Evolutionary conservation across 2,888 invertebrate species (phyloP), one percentile per base, ranked within the genome.

Genomic region (Megastigmus dorsalis): DNA sequence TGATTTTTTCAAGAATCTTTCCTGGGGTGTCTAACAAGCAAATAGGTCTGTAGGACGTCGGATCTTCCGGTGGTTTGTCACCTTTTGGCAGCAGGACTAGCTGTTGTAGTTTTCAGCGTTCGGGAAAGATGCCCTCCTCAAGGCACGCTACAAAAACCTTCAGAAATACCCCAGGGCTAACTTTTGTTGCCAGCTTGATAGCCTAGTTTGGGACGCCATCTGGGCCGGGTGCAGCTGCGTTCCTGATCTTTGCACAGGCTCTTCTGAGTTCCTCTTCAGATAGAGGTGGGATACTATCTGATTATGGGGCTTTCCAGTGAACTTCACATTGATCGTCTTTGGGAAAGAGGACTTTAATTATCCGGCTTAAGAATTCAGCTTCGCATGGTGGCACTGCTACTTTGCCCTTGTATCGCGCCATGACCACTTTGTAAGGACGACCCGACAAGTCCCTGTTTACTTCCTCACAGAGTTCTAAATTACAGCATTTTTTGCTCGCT

Each of bases 361-460:
- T 23, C 50, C 6, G 7, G 50, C 23, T 20, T 10, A 50, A 18
- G 13, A 50, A 50, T 50, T 26, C 23, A 9, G 50, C 5, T 7
- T 20, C 23, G 23, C 2, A 20, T 7, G 20, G 50, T 10, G 50
- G 50, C 3, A 23, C 13, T 10, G 50, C 23, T 23, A 1, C 9
- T 23, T 23, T 50, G 23, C 23, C 50, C 50, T 23, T 50, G 2
- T 20, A 1, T 23, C n/a, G 1, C 7, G 50, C 9, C 9, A 50
- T 50, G n/a, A 80, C 79, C 3, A 76, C 63, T 50, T 69, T 76
- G 50, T 78, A 80, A 13, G 72, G 77, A 23, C 67, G 52, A 9
- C 80, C 80, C 78, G 80, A 79, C 0, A 76, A 76, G 63, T 80
- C 79, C 7, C 45, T 30, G 30, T 78, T 71, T 10, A 81, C 74